Conservation (phyloP, 2,797 vertebrate species). For the Peromyscus aztecus region DNA sequence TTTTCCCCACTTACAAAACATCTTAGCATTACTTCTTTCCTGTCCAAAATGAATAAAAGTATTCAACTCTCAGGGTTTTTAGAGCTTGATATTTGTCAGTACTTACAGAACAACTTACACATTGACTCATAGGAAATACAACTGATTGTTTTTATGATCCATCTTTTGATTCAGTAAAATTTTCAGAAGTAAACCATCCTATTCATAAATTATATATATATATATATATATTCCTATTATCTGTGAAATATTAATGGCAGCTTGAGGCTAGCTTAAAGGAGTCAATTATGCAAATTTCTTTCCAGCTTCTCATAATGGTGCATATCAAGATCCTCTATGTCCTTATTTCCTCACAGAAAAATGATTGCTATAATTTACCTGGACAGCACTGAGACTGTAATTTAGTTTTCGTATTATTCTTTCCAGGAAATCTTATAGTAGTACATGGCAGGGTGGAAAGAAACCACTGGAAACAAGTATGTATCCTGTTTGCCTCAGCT, state of each 20-base stretch:
- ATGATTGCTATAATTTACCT: background rate
- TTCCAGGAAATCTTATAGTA: background rate
- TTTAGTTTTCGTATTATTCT: background rate
- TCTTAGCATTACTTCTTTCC: background rate
- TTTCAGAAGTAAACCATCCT: background rate
- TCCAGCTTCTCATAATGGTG: slow-evolving; percentile 14
- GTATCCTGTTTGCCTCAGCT: background rate
- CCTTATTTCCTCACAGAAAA: background rate
- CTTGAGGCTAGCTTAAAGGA: background rate
- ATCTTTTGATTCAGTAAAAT: slow-evolving; percentile 20
- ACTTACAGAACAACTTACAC: background rate
- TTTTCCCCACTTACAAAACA: background rate
- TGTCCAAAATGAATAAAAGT: background rate
- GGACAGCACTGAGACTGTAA: background rate
- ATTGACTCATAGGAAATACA: background rate
- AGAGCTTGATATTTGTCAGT: background rate
- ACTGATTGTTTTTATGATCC: slow-evolving; percentile 40
- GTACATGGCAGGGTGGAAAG: background rate
- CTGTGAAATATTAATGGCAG: background rate
- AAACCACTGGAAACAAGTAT: background rate
- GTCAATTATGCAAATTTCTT: background rate
- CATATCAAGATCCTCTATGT: background rate
- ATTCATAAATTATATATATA: background rate
- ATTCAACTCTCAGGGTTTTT: background rate
- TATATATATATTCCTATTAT: background rate